These are phyloP conservation scores for Clupea harengus DNA, from an alignment of 2,113 vertebrate genomes.

Conservation along the genomic window DNA sequence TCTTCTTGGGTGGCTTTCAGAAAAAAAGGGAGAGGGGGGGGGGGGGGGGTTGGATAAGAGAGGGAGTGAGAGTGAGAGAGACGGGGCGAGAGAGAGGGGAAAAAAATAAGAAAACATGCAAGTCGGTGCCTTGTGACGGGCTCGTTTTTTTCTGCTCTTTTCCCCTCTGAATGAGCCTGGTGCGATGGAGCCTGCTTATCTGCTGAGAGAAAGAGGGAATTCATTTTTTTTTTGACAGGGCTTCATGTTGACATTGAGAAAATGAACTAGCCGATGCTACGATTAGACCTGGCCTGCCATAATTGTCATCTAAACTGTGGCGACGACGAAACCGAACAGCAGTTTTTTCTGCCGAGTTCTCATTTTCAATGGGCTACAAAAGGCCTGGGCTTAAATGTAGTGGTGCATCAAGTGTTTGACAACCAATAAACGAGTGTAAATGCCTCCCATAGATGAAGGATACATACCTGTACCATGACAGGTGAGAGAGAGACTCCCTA, in stretches of 20 bases:
- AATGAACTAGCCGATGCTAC: conserved; percentile 85
- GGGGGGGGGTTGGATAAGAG: conserved; percentile 47
- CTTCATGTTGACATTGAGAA: conserved; percentile 90
- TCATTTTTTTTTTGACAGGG: conserved; percentile 81
- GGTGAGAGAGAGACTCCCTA: neutral
- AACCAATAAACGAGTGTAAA: conserved; percentile 28
- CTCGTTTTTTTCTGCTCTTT: conserved; percentile 52
- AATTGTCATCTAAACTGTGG: conserved; percentile 80
- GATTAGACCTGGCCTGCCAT: conserved; percentile 84
- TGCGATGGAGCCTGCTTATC: conserved; percentile 87
- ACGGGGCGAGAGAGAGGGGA: conserved; percentile 54
- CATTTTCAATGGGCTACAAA: conserved; percentile 47
- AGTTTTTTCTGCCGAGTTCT: conserved; percentile 62
- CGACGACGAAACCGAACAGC: conserved; percentile 70
- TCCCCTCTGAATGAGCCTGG: conserved; percentile 75
- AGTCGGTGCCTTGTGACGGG: conserved; percentile 81
- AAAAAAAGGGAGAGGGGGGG: conserved; percentile 51
- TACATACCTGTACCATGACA: neutral
- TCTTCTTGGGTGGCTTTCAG: conserved; percentile 94
- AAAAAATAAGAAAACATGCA: conserved; percentile 77
- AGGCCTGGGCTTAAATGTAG: conserved; percentile 41
- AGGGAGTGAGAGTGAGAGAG: conserved; percentile 47
- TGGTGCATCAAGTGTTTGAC: conserved; percentile 42
- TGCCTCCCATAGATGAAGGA: conserved; percentile 19
- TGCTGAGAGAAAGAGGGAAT: conserved; percentile 77